Evolutionary conservation across 2,113 vertebrate genomes (phyloP), one percentile per base, ranked within the genome.

Genomic region (Ciconia maguari): DNA sequence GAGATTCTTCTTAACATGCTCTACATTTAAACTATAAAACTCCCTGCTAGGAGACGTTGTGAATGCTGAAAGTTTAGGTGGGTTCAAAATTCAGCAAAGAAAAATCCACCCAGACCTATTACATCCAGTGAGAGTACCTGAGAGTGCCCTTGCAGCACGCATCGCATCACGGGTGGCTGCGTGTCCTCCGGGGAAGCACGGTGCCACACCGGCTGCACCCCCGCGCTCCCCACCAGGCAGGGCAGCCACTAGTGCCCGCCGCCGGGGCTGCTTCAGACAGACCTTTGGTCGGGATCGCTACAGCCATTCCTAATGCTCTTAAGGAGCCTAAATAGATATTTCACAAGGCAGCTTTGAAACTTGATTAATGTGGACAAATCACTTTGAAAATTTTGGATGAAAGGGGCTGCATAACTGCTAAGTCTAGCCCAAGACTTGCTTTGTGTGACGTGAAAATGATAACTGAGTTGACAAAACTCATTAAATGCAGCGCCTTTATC

Each of bases 401-500:
- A 60, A 91, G 64, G 54, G n/a, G 7, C 79, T 88, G 64, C 55
- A 48, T 34, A 90, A 46, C 55, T 88, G 70, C 51, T 24, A 52
- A 83, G 42, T 72, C 74, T 71, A 80, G 66, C 84, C 78, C 81
- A 60, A 80, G 44, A 77, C 25, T 62, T 14, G 8, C 74, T 61
- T 74, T 17, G 8, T 38, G 29, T 1, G 11, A 74, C 21, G 62
- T 10, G 60, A 64, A 54, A 77, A 38, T 1, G 8, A 62, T 83
- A 95, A 90, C 62, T 2, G 70, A 86, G 78, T 89, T 74, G 84
- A 81, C 87, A 94, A 89, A 94, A 55, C 78, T 76, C 91, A 90
- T 93, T 95, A 93, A 96, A 64, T 1, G 6, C 78, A 77, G 78
- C 51, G 3, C n/a, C 82, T 87, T 95, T 94, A 96, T 97, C 94